Percentiles rank a stretch among this genome's conserved stretches.
phyloP scores from a whole-genome alignment of 2,113 vertebrate genomes.

The Okapia johnstoni region DNA sequence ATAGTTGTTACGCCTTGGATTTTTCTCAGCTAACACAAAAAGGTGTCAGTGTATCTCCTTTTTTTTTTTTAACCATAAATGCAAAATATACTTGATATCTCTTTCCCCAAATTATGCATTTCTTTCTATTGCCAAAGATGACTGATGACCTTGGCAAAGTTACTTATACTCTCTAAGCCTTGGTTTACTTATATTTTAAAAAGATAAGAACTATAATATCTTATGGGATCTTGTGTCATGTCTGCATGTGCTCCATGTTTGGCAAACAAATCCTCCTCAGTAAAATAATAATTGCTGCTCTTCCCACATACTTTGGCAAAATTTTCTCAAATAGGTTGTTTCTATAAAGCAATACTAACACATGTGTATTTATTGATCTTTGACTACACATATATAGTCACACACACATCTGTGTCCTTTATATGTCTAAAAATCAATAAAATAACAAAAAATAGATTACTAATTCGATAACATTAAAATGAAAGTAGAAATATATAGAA shows the following conservation, averaged over 20 bases:
- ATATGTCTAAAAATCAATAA: neutral
- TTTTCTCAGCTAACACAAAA: slow-evolving; percentile 54
- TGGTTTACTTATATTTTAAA: neutral
- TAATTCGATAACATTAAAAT: neutral
- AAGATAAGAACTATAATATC: neutral
- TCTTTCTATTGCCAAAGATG: neutral
- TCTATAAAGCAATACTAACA: neutral
- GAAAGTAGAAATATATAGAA: neutral
- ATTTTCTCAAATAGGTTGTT: neutral
- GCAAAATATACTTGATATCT: neutral
- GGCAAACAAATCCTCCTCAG: neutral
- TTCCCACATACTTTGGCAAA: neutral
- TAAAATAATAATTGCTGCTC: neutral
- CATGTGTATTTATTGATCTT: neutral
- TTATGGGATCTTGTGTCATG: neutral
- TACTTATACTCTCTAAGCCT: neutral
- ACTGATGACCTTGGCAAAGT: neutral
- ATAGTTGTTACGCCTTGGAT: slow-evolving; percentile 51
- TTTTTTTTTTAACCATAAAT: slow-evolving; percentile 13
- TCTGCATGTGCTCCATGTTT: neutral
- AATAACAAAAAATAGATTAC: neutral
- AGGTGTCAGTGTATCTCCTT: slow-evolving; percentile 23
- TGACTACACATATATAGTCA: neutral
- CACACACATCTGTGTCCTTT: neutral
- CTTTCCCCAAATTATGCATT: slow-evolving; percentile 22